Evolutionary conservation across 2,113 vertebrate genomes (phyloP).

Genomic region (Lipophrys pholis): DNA sequence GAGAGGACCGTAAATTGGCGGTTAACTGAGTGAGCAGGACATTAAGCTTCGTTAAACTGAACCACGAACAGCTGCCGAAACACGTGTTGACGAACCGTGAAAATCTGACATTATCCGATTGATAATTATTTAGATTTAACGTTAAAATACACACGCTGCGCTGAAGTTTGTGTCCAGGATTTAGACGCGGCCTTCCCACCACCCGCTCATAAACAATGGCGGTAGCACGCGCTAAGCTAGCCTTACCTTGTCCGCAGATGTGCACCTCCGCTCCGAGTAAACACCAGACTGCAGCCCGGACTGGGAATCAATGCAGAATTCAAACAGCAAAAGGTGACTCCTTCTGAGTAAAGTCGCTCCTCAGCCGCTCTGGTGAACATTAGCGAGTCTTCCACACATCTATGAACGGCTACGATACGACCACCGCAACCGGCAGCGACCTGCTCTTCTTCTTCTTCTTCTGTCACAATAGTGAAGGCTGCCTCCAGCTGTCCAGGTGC

Average conservation of each 20-base stretch:
- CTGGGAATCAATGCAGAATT: accelerated
- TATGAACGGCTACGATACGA: background rate
- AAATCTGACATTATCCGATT: too few relatives aligned
- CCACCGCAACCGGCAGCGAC: background rate
- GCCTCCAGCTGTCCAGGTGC: too few relatives aligned
- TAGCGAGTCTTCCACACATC: slow-evolving; percentile 6
- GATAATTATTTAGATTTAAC: too few relatives aligned
- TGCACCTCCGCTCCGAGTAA: slow-evolving; percentile 1
- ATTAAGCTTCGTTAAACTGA: too few relatives aligned
- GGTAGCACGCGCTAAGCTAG: slow-evolving; percentile 46
- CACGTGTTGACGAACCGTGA: too few relatives aligned
- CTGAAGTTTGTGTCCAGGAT: background rate
- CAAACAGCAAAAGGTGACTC: accelerated
- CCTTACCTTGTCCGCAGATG: slow-evolving; percentile 54
- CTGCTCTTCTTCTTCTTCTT: too few relatives aligned
- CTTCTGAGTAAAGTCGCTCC: accelerated
- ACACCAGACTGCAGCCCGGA: background rate
- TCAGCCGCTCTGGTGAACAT: background rate
- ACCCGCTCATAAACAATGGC: slow-evolving; percentile 74
- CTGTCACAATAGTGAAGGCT: too few relatives aligned
- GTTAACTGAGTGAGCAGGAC: too few relatives aligned
- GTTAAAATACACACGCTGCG: too few relatives aligned
- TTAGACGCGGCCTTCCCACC: slow-evolving; percentile 29
- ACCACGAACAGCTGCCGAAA: too few relatives aligned
- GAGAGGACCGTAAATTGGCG: too few relatives aligned